Conservation (phyloP, 2,888 invertebrate genomes). For the Lithosia quadra region DNA sequence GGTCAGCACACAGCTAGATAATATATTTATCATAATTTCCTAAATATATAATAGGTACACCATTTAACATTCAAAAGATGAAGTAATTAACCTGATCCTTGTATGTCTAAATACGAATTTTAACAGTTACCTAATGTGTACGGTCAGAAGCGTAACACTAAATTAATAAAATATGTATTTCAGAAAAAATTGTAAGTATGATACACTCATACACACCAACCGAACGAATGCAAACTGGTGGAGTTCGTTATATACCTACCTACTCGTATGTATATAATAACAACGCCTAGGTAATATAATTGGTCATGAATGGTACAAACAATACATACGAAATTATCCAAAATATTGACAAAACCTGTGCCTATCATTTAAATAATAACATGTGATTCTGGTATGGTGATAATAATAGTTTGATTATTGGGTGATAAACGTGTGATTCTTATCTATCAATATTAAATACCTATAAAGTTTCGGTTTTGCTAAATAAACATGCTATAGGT, state of each 20-base stretch:
- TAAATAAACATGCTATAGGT: background rate
- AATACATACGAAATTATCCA: conserved; percentile 9
- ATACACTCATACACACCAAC: too few relatives aligned
- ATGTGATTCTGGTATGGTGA: background rate
- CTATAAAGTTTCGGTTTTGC: background rate
- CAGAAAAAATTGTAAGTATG: too few relatives aligned
- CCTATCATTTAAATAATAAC: conserved; percentile 19
- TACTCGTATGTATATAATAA: too few relatives aligned
- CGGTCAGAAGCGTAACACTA: background rate
- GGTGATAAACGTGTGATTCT: background rate
- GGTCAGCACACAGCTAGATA: background rate
- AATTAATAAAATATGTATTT: too few relatives aligned
- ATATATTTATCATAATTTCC: background rate
- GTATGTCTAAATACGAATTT: background rate
- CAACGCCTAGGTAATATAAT: conserved; percentile 4
- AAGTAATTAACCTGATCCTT: background rate
- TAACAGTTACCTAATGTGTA: background rate
- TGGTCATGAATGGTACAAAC: background rate
- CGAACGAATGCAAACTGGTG: background rate
- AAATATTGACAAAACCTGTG: conserved; percentile 16
- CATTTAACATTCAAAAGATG: background rate
- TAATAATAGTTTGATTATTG: background rate
- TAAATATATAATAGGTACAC: background rate
- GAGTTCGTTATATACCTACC: background rate
- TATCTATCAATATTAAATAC: background rate